Evolutionary conservation across 2,113 vertebrate species (phyloP).

Genomic region (Mobula hypostoma): DNA sequence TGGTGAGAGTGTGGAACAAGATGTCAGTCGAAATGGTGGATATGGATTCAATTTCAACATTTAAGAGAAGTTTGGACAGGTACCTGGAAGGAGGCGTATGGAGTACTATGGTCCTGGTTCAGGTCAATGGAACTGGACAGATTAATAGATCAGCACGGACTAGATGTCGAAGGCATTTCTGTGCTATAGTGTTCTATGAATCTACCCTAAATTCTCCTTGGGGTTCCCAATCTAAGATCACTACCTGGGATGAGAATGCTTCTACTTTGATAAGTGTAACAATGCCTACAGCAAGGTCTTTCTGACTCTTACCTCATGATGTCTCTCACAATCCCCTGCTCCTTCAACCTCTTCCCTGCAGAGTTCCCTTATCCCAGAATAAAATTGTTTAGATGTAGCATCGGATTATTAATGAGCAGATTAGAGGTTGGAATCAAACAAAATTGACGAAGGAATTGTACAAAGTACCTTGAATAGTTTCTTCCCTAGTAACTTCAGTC

Average conservation of each 20-base stretch:
- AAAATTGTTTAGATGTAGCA: neutral
- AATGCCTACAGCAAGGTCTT: neutral
- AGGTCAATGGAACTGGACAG: no score
- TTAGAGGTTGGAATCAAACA: neutral
- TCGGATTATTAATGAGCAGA: neutral
- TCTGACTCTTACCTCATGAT: neutral
- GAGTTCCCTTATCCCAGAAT: neutral
- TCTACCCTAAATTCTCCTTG: no score
- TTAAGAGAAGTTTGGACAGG: no score
- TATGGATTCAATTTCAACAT: no score
- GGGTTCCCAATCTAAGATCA: neutral
- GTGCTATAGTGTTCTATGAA: no score
- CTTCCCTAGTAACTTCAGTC: slow-evolving; percentile 79
- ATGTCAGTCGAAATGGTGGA: no score
- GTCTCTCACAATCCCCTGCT: no score
- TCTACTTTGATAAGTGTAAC: neutral
- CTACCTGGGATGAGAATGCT: neutral
- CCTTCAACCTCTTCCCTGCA: neutral
- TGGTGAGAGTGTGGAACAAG: no score
- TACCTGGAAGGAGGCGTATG: no score
- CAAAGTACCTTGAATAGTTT: slow-evolving; percentile 79
- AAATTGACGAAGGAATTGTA: neutral
- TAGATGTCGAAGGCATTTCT: no score
- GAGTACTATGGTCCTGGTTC: no score
- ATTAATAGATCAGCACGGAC: no score